phyloP scores from a whole-genome alignment of 2,888 invertebrate genomes.

The Heliothis peltigera region DNA sequence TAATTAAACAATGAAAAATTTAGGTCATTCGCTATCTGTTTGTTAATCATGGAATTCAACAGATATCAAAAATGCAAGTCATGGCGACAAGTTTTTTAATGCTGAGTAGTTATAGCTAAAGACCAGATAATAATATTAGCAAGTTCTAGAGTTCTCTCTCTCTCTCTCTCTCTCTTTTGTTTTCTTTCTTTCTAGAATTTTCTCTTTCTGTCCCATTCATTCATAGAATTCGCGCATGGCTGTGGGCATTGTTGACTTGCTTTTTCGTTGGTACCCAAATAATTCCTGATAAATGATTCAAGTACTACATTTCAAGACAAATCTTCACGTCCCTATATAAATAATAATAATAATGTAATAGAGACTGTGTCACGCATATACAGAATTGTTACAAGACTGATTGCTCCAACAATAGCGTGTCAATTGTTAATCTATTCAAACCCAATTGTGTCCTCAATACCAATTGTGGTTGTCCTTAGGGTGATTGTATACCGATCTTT shows the following conservation, averaged over 20 bases:
- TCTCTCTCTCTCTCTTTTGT: no score
- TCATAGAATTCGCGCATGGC: no score
- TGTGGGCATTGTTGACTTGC: no score
- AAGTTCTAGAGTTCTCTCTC: no score
- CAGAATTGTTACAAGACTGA: not conserved
- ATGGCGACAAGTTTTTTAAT: not conserved
- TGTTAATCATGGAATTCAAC: not conserved
- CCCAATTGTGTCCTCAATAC: slow-evolving; percentile 27
- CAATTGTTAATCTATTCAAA: slow-evolving; percentile 31
- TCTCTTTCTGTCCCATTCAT: no score
- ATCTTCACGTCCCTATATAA: not conserved
- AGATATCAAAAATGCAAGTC: not conserved
- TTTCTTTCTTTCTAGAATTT: no score
- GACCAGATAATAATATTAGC: no score
- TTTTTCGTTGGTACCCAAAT: no score
- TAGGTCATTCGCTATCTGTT: not conserved
- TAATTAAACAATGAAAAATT: not conserved
- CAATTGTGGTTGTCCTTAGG: slow-evolving; percentile 13
- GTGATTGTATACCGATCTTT: not conserved
- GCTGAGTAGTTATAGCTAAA: not conserved
- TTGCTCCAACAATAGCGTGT: slow-evolving; percentile 1
- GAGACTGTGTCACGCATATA: not conserved
- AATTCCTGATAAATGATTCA: no score
- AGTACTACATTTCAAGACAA: no score
- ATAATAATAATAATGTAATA: not conserved